Evolutionary conservation across 1,140 invertebrate species (phyloP), one percentile per base, ranked within the genome.

Genomic region (Tetranychus urticae): DNA sequence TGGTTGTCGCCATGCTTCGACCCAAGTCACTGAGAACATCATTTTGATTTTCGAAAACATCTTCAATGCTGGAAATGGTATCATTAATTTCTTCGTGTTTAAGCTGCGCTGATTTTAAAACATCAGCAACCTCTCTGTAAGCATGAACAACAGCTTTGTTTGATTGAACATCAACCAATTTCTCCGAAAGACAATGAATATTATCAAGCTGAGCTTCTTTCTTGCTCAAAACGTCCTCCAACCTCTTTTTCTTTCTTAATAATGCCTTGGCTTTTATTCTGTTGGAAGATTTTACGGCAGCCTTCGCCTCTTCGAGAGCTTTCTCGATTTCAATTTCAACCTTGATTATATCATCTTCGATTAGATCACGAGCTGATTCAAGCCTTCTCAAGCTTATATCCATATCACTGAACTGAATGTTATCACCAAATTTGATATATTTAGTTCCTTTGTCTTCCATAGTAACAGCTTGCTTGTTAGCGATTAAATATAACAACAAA

Each of bases 141-240:
- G 62, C 59, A 37, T 58, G 7, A 8, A 61, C 12, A 42, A 63
- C 47, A 3, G 50, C 12, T 48, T 60, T 35, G 5, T 56, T 50
- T 0, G 62, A 63, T 33, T 46, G n/a, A 33, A 58, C 13, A n/a
- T 63, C 58, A 23, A 57, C 10, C 45, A 63, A 50, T 58, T 63
- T 59, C 2, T 39, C 31, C 31, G 14, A 39, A 31, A 63, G 10
- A n/a, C 47, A 10, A 10, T 63, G 46, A 13, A 63, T 55, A 57
- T 60, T 61, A 52, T 63, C 59, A 13, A 63, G 39, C 56, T 60
- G 59, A 14, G 37, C 55, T 33, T 47, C 33, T 3, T 23, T 65
- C 47, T 35, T 59, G 10, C 8, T 54, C 14, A 35, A 45, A 23
- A 56, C 33, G 10, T 34, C 63, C n/a, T 39, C 13, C n/a, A 52